Base-by-base conservation (phyloP, 2,113 vertebrate species). In the Vimba vimba region DNA sequence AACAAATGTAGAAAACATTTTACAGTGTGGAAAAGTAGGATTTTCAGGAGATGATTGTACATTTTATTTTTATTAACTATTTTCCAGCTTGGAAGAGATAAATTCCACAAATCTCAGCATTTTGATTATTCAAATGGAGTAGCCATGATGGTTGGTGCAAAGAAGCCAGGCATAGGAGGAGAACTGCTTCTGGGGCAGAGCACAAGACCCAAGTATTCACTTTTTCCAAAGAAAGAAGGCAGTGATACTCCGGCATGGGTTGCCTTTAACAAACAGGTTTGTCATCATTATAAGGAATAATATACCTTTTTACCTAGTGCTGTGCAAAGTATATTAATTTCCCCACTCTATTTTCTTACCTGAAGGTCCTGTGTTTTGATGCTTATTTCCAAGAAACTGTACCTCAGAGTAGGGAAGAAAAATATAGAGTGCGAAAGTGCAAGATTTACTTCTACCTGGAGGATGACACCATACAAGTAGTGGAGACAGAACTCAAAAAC, bases 401-500 rank as follows among this genome's bases (percentile, higher is more conserved):
- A 43, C 88, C 90, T 87, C 92, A 96, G 47, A 96, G 93, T 83
- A 91, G 82, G 84, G 92, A 95, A 89, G 97, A 97, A 92, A 91
- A 84, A 0, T 94, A 94, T 85, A 94, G 97, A 91, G 93, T 99
- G 89, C 95, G 97, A 91, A 91, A 93, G 25, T 97, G 95, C 91
- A 97, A 97, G 87, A 97, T 99, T 93, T 97, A 93, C 91, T 99
- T 97, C 93, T 97, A 95, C 93, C 94, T 91, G 87, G 97, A 98
- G 91, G 97, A 99, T 91, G 97, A 97, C 88, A 98, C 97, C 88
- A 95, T 98, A 90, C 94, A 98, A 93, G 97, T 99, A 83, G 90
- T 94, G 91, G 98, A 99, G 92, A 96, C 96, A 1, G 74, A 83
- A 45, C 21, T 93, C 81, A 94, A 94, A 94, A 97, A 99, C 85